Percentiles rank a stretch among this genome's conserved stretches.
Conservation (phyloP, 2,797 vertebrate species). For the Acanthurus lineatus region DNA sequence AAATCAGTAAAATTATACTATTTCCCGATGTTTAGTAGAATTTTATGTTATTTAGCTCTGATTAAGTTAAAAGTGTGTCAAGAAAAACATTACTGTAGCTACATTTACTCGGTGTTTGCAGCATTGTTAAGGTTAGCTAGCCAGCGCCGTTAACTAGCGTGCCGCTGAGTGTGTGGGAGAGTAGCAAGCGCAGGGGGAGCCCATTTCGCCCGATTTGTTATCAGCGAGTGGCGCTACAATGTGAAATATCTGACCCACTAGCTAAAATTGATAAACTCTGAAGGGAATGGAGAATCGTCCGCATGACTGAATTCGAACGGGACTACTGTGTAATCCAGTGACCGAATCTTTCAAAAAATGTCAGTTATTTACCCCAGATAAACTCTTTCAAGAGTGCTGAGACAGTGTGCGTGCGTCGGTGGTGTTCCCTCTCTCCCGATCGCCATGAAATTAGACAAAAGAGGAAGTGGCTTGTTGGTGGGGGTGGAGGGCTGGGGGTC, state of each 20-base stretch:
- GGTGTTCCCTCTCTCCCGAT: conserved; percentile 87
- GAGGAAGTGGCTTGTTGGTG: conserved; percentile 85
- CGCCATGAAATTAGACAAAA: conserved; percentile 88
- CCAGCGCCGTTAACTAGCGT: conserved; percentile 72
- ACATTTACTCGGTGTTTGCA: conserved; percentile 50
- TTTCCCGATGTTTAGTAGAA: not conserved
- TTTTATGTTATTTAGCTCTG: not conserved
- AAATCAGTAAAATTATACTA: not conserved
- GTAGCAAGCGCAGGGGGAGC: conserved; percentile 71
- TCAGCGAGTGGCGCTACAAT: conserved; percentile 80
- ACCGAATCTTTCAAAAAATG: conserved; percentile 50
- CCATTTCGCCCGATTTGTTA: conserved; percentile 79
- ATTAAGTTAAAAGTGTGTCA: not conserved
- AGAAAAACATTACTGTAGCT: not conserved
- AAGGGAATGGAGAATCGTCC: conserved; percentile 28
- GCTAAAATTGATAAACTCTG: conserved; percentile 16
- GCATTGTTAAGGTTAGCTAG: conserved; percentile 73
- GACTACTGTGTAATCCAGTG: conserved; percentile 29
- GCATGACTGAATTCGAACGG: conserved; percentile 3
- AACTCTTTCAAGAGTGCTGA: conserved; percentile 82
- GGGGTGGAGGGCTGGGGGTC: conserved; percentile 66
- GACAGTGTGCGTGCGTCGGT: conserved; percentile 82
- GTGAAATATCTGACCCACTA: conserved; percentile 75
- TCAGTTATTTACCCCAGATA: conserved; percentile 81
- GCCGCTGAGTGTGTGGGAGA: conserved; percentile 65